Base-by-base conservation (phyloP, 2,113 vertebrate species). In the Octodon degus region DNA sequence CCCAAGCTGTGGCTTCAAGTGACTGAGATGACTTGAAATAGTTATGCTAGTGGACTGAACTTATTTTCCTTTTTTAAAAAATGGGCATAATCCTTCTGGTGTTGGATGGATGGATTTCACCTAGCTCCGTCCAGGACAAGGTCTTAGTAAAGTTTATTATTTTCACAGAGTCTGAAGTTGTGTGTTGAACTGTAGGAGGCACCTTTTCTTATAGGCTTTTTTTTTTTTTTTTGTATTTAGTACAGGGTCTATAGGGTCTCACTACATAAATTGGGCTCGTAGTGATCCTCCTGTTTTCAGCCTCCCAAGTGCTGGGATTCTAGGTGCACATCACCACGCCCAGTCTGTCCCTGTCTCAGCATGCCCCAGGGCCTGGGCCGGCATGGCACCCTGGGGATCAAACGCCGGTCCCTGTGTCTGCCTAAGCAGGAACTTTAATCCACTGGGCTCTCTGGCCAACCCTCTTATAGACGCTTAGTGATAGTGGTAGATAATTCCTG, bases 51-150 rank as follows among this genome's bases (percentile, higher is more conserved):
- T 68, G 14, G 19, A 7, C 16, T 67, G 77, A 91, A 3, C 7
- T 37, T 27, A 25, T 47, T 32, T 90, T 93, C 27, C 60, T 90
- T 86, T 95, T 60, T 62, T 83, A 91, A 74, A 67, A 84, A 60
- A 43, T 63, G n/a, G 2, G 22, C 53, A 11, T 67, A 13, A 47
- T 84, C 27, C 5, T 77, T 81, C 40, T 25, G 12, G 30, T 80
- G 37, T 30, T 88, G 22, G 55, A 80, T 95, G 50, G 76, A 58
- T 60, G 1, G 37, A 50, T 0, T 70, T 30, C 34, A 93, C 14
- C 24, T 30, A 79, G 50, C 53, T 47, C 30, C 77, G 32, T 58
- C n/a, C 7, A 83, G 74, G 0, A 34, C 43, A 55, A 77, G 50
- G 68, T 74, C n/a, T 80, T 80, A 60, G n/a, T 65, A 72, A 92